These are phyloP conservation scores for Leucophenga varia DNA, from an alignment of 1,140 invertebrate genomes.

Conservation along the genomic window DNA sequence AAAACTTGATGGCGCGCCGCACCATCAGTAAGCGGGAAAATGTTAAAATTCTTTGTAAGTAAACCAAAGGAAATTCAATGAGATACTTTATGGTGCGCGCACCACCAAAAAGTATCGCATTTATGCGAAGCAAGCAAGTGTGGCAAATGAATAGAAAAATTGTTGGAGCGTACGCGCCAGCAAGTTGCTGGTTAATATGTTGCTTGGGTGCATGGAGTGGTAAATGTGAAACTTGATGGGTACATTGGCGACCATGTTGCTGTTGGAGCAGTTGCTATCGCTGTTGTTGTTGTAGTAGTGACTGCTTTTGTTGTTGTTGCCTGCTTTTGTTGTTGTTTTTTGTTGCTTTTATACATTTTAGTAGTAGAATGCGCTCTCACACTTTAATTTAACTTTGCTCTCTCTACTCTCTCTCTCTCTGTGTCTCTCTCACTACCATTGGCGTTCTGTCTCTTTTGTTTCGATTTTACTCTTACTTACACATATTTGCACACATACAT, in stretches of 20 bases:
- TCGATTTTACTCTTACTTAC: too few relatives aligned
- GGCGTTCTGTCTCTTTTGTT: too few relatives aligned
- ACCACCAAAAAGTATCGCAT: constrained; percentile 48
- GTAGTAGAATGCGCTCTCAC: constrained; percentile 7
- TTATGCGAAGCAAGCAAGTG: constrained; percentile 9
- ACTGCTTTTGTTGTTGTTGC: constrained; percentile 21
- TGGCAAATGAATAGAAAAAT: constrained; percentile 18
- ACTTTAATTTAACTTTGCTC: too few relatives aligned
- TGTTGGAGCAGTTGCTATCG: constrained; percentile 17
- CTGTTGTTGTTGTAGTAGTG: constrained; percentile 2
- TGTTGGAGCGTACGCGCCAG: constrained; percentile 34
- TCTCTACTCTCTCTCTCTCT: too few relatives aligned
- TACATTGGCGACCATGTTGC: constrained; percentile 12
- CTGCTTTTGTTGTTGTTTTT: constrained; percentile 26
- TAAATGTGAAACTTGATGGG: constrained; percentile 34
- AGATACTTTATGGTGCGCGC: constrained; percentile 47
- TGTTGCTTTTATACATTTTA: too few relatives aligned
- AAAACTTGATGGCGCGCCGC: constrained; percentile 50
- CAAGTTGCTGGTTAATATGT: constrained; percentile 34
- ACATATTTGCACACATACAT: neutral
- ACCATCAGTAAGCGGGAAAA: constrained; percentile 37
- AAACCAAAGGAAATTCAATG: constrained; percentile 29
- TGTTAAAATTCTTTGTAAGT: constrained; percentile 26
- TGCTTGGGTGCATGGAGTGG: constrained; percentile 10
- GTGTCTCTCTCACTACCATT: constrained; percentile 11